phyloP scores from a whole-genome alignment of 35 echinoderm and acorn worm genomes.

The Stichopus chloronotus region DNA sequence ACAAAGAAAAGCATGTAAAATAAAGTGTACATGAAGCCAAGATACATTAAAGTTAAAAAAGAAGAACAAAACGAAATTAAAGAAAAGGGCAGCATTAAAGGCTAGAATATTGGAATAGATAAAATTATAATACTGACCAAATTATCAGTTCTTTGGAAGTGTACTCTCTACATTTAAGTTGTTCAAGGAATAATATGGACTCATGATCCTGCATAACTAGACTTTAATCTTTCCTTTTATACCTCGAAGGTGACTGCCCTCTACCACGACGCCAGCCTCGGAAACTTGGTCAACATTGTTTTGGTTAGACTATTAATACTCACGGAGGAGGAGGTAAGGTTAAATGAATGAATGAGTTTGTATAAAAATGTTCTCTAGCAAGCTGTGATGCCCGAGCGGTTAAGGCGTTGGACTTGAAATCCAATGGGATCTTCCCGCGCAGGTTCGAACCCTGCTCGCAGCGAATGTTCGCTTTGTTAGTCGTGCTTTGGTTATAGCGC shows the following conservation, averaged over 20 bases:
- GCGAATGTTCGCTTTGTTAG: background rate
- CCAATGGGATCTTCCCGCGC: constrained; percentile 70
- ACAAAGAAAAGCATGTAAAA: no score
- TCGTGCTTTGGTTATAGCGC: background rate
- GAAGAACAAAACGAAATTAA: no score
- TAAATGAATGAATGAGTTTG: background rate
- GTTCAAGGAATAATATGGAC: no score
- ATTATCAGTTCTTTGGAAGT: no score
- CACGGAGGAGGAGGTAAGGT: constrained; percentile 65
- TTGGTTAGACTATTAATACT: constrained; percentile 78
- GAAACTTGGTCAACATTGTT: constrained; percentile 85
- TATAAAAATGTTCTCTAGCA: no score
- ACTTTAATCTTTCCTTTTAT: constrained; percentile 8
- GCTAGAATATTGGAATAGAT: no score
- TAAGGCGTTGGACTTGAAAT: constrained; percentile 82
- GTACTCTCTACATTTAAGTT: no score
- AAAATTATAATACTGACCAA: no score
- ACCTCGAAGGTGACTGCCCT: constrained; percentile 70
- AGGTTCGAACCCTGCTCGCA: constrained; percentile 69
- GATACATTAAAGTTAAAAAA: no score
- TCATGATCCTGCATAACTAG: no score
- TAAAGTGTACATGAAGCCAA: no score
- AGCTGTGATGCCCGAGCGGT: constrained; percentile 52
- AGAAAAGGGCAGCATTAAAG: no score
- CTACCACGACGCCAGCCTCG: constrained; percentile 86